Percentiles rank a stretch among this genome's conserved stretches.
phyloP scores from a whole-genome alignment of 2,888 invertebrate genomes.

The Spodoptera exigua region DNA sequence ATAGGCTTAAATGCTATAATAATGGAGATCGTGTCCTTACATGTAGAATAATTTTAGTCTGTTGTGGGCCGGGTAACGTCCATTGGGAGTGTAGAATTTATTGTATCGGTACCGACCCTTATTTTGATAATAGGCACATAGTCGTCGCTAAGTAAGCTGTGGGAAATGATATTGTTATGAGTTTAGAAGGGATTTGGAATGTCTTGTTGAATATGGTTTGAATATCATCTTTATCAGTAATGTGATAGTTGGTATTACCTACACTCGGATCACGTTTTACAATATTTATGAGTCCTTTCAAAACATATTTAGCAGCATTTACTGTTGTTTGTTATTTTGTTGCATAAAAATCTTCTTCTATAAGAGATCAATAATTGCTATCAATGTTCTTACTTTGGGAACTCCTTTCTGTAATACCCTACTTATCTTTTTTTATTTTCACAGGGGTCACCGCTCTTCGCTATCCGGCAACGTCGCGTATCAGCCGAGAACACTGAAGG shows the following conservation, averaged over 20 bases:
- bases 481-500: constrained; percentile 94
- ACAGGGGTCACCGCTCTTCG: constrained; percentile 93
- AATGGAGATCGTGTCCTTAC: constrained; percentile 77
- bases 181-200: neutral
- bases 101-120: constrained; percentile 37
- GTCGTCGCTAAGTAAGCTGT: constrained; percentile 27
- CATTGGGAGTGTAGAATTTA: constrained; percentile 47
- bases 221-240: too few species aligned
- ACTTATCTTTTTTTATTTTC: too few species aligned
- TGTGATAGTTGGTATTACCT: too few species aligned
- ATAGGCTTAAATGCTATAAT: constrained; percentile 78
- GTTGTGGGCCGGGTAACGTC: constrained; percentile 47
- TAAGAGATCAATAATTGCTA: too few species aligned
- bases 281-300: too few species aligned
- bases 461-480: constrained; percentile 93
- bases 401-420: too few species aligned
- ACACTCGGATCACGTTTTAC: too few species aligned
- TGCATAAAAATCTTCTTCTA: too few species aligned
- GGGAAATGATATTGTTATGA: constrained; percentile 28
- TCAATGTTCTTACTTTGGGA: too few species aligned
- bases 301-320: too few species aligned
- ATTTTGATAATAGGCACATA: constrained; percentile 41
- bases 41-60: constrained; percentile 63
- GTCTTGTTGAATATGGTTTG: neutral
- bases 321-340: too few species aligned